Conservation (phyloP, 1,140 invertebrate genomes). For the Zaprionus davidi region DNA sequence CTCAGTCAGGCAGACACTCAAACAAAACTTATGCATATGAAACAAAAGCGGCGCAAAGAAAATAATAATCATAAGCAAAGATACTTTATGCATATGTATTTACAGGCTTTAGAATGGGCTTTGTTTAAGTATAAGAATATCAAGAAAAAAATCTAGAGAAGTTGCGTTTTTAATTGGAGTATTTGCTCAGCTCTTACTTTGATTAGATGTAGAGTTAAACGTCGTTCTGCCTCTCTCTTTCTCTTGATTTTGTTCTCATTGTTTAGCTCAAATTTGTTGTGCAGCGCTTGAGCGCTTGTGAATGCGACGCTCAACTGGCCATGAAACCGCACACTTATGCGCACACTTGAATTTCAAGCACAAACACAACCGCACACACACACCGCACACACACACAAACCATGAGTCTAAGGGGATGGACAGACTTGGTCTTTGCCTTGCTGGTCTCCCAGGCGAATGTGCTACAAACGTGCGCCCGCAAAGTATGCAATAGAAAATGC, state of each 20-base stretch:
- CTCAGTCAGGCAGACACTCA: constrained; percentile 12
- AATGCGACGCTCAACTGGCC: constrained; percentile 46
- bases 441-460: constrained; percentile 71
- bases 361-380: constrained; percentile 4
- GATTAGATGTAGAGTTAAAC: neutral
- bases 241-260: neutral
- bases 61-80: constrained; percentile 52
- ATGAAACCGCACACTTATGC: constrained; percentile 56
- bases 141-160: constrained; percentile 8
- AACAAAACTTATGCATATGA: constrained; percentile 55
- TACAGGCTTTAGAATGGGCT: neutral
- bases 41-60: constrained; percentile 44
- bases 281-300: constrained; percentile 15
- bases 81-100: constrained; percentile 24
- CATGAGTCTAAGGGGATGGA: constrained; percentile 5
- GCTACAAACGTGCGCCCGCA: constrained; percentile 67
- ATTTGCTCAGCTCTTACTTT: neutral
- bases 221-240: neutral
- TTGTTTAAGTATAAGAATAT: neutral
- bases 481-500: constrained; percentile 52
- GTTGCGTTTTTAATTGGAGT: neutral
- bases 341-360: constrained; percentile 40
- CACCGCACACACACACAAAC: constrained; percentile 1
- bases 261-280: constrained; percentile 35
- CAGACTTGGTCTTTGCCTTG: constrained; percentile 13